Conservation (phyloP, 2,113 vertebrate species). For the Nesogale talazaci region DNA sequence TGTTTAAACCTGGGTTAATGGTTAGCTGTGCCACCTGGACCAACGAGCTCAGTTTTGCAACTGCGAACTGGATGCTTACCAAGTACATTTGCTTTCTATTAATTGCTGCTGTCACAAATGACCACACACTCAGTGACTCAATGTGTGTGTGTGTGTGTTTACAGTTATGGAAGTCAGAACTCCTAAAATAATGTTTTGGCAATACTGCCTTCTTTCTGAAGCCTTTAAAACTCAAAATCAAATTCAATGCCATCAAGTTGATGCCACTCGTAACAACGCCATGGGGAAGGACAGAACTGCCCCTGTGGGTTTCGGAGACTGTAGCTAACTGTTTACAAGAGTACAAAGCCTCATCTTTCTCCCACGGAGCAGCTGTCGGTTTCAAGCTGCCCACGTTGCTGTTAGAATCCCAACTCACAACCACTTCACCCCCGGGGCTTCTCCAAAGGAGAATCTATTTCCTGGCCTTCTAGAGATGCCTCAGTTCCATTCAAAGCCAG, state of each 20-base stretch:
- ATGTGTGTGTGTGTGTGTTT: not conserved
- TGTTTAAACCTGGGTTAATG: too few species aligned
- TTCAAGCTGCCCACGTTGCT: too few species aligned
- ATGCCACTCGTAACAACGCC: too few species aligned
- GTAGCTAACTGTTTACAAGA: too few species aligned
- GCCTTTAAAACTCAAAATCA: not conserved
- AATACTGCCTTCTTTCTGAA: not conserved
- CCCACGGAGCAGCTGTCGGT: too few species aligned
- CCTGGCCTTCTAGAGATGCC: not conserved
- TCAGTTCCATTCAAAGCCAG: not conserved
- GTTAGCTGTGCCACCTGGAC: not conserved
- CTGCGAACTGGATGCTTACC: not conserved
- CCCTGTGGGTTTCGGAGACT: too few species aligned
- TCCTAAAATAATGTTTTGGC: not conserved
- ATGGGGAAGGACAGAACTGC: too few species aligned
- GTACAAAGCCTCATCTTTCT: too few species aligned
- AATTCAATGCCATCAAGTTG: too few species aligned
- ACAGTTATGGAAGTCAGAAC: not conserved
- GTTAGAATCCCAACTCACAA: too few species aligned
- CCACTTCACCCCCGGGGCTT: too few species aligned
- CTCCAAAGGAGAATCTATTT: not conserved
- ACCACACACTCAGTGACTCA: not conserved
- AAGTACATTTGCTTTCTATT: not conserved
- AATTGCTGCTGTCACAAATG: not conserved
- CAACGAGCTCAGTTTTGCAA: not conserved